Evolutionary conservation across 1,140 invertebrate species (phyloP), one percentile per base, ranked within the genome.

Genomic region (Dreissena polymorpha): DNA sequence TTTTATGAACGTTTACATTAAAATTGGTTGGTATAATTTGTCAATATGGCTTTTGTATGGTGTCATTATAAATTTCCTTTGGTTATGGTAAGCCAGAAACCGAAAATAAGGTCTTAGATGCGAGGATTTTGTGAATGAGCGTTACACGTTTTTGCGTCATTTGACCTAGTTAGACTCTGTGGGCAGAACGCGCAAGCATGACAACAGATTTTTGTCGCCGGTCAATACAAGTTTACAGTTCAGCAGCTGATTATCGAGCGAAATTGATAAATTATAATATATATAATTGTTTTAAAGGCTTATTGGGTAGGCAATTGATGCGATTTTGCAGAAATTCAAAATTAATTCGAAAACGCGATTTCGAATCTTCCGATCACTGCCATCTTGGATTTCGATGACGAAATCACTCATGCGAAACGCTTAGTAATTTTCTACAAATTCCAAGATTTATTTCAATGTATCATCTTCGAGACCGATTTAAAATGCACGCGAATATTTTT

Each of bases 61-160:
- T 60, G 57, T 12, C 21, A 60, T 60, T n/a, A 18, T 18, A n/a
- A 60, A 60, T 60, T 60, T 60, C 21, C 57, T 60, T n/a, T 60
- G 16, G 21, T 60, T 60, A n/a, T 23, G 57, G 57, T n/a, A 18
- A 18, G 57, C 21, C 21, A n/a, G 16, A n/a, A 23, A n/a, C 21
- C 10, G 57, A n/a, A n/a, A n/a, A 60, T 60, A n/a, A n/a, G 16
- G 57, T 23, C 21, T 18, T 60, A 60, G 21, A n/a, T 23, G 16
- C 57, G 57, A 60, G 21, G 21, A 60, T 60, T n/a, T n/a, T n/a
- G 57, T 60, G 57, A 49, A 72, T 49, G 18, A 18, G 23, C 49
- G 79, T 49, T 51, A 71, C 79, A 82, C 69, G 79, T 70, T 74
- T 82, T 82, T 82, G 69, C 79, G 79, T 82, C 79, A 82, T 82